Evolutionary conservation across 2,113 vertebrate genomes (phyloP), one percentile per base, ranked within the genome.

Genomic region (Arothron firmamentum): DNA sequence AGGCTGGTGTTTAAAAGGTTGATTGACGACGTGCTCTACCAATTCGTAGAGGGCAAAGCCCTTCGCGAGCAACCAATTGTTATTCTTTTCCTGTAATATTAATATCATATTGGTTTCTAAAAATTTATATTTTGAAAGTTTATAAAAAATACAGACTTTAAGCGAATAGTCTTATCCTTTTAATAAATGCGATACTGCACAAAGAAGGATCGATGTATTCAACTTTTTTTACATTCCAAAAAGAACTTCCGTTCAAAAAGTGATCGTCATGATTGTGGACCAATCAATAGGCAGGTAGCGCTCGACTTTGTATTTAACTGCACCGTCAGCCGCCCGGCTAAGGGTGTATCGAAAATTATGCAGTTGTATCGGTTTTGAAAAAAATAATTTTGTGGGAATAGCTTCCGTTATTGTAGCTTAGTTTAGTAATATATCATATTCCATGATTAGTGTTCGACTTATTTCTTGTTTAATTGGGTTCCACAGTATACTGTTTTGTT

Each of bases 31-130:
- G 1, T 0, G 1, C 4, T 51, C 0, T 5, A 6, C 85, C 78
- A 87, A 81, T 89, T 1, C 58, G 16, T n/a, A 18, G 2, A 1
- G 17, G 38, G 56, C 52, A 1, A 47, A 21, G 19, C 43, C 8
- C 34, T 12, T 28, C 6, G 25, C n/a, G n/a, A 63, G 25, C 1
- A 56, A 71, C 86, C 90, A 90, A 90, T 90, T 21, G 51, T 12
- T 3, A 18, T 56, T 65, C 42, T 72, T 51, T 86, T 85, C 77
- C 78, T 77, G 72, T 56, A 34, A 13, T 34, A 56, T 55, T 7
- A 28, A 7, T 28, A 28, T 28, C 6, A 5, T 28, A 23, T 23
- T 2, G 3, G 3, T 3, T 45, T 1, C 15, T 47, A 5, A 23
- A 62, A 11, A 9, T 53, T 51, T 57, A 2, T 13, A 0, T 52